These are phyloP conservation scores for Exephanes ischioxanthus DNA, from an alignment of 2,888 invertebrate genomes.

Conservation along the genomic window DNA sequence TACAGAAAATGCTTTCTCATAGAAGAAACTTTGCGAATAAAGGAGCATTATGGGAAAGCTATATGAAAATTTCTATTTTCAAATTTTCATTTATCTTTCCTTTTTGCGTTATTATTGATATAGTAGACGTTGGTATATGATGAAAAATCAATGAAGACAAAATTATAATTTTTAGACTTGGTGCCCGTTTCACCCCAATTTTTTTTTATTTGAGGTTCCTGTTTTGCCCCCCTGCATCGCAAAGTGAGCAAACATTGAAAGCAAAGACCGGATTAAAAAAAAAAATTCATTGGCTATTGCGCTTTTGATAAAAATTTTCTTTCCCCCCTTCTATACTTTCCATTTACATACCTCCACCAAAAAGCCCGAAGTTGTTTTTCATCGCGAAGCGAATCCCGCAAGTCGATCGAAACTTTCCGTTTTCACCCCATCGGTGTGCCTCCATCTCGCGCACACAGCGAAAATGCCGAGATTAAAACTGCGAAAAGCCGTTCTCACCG, in stretches of 20 bases:
- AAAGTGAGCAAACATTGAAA: background rate
- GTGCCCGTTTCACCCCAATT: too few species aligned
- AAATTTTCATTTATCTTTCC: too few species aligned
- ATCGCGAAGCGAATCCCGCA: conserved; percentile 4
- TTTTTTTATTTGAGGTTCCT: too few species aligned
- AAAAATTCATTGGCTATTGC: background rate
- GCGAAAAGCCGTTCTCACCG: conserved; percentile 69
- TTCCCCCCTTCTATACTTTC: conserved; percentile 11
- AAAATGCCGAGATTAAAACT: conserved; percentile 68
- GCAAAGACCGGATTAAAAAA: conserved; percentile 4
- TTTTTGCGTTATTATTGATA: too few species aligned
- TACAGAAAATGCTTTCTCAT: too few species aligned
- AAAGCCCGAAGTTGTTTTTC: conserved; percentile 37
- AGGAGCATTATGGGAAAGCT: too few species aligned
- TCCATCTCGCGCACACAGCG: conserved; percentile 26
- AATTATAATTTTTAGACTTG: too few species aligned
- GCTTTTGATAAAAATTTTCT: conserved; percentile 26
- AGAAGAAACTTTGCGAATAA: too few species aligned
- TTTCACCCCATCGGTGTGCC: conserved; percentile 18
- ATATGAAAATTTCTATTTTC: too few species aligned
- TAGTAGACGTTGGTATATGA: too few species aligned
- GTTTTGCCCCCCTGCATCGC: background rate
- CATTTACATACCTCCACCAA: conserved; percentile 21
- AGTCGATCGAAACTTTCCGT: conserved; percentile 39
- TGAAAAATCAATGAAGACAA: too few species aligned